Evolutionary conservation across 1,140 invertebrate species (phyloP), one percentile per base, ranked within the genome.

Genomic region (Diabrotica virgifera): DNA sequence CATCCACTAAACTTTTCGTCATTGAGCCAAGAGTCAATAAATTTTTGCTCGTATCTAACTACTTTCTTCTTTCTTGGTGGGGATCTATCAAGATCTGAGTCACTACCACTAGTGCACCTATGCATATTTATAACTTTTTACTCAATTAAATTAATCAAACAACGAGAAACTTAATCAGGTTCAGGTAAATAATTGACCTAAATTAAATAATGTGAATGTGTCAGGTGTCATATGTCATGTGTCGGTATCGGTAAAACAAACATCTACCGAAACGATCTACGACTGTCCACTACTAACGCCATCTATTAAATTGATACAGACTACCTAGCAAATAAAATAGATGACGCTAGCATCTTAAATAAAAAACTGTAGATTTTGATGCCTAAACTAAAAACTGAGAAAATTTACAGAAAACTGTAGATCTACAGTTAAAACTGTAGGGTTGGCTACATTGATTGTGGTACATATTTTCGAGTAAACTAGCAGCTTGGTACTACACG

Each of bases 351-450:
- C 14, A 51, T 60, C 40, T 51, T 60, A 11, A 13, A 52, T 24
- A 46, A 60, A 60, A 60, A 60, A 46, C 4, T 60, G 59, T 60
- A 60, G 37, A n/a, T n/a, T n/a, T n/a, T n/a, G n/a, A n/a, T n/a
- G n/a, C n/a, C n/a, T n/a, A n/a, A n/a, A n/a, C n/a, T n/a, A n/a
- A n/a, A n/a, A n/a, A n/a, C n/a, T n/a, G n/a, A n/a, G n/a, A n/a
- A n/a, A n/a, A n/a, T n/a, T n/a, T n/a, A n/a, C n/a, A n/a, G n/a
- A n/a, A n/a, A n/a, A n/a, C n/a, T n/a, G n/a, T n/a, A n/a, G n/a
- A n/a, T n/a, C n/a, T n/a, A n/a, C n/a, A n/a, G n/a, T n/a, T n/a
- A n/a, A n/a, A n/a, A n/a, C n/a, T n/a, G n/a, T n/a, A n/a, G n/a
- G n/a, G n/a, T n/a, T n/a, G n/a, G n/a, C n/a, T n/a, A n/a, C n/a